phyloP scores from a whole-genome alignment of 2,888 invertebrate genomes.

The Microchrysa polita region DNA sequence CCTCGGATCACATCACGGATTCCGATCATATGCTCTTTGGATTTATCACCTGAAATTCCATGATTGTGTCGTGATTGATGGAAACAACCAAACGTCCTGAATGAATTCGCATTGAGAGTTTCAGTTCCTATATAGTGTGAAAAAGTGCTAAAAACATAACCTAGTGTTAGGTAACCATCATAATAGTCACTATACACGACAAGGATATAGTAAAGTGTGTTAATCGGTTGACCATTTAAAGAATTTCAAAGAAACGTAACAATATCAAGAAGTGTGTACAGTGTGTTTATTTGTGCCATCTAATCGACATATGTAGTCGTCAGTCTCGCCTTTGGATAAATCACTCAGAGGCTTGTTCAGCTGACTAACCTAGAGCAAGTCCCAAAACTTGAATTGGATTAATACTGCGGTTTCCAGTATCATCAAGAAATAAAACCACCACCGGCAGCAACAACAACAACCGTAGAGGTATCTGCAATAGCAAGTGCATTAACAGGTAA shows the following conservation, averaged over 20 bases:
- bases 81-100: slow-evolving; percentile 35
- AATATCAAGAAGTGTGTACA: slow-evolving; percentile 24
- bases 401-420: slow-evolving; percentile 40
- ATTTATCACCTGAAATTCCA: neutral
- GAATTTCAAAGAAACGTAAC: slow-evolving; percentile 31
- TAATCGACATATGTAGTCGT: neutral
- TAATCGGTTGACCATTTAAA: slow-evolving; percentile 29
- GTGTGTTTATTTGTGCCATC: slow-evolving; percentile 33
- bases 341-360: slow-evolving; percentile 10
- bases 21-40: neutral
- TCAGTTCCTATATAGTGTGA: slow-evolving; percentile 3
- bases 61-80: slow-evolving; percentile 41
- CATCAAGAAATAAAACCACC: slow-evolving; percentile 9
- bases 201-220: slow-evolving; percentile 35
- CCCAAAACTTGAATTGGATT: slow-evolving; percentile 42
- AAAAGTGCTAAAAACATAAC: neutral
- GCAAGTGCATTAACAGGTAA: slow-evolving; percentile 36
- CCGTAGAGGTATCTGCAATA: neutral
- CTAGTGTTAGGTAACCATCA: neutral
- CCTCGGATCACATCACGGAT: neutral
- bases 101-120: neutral
- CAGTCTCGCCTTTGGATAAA: slow-evolving; percentile 26
- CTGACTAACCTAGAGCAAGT: slow-evolving; percentile 39
- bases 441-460: neutral
- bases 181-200: neutral